phyloP scores from a whole-genome alignment of 92 coral and sea anemone genomes.

The Phenganax stokvisi region DNA sequence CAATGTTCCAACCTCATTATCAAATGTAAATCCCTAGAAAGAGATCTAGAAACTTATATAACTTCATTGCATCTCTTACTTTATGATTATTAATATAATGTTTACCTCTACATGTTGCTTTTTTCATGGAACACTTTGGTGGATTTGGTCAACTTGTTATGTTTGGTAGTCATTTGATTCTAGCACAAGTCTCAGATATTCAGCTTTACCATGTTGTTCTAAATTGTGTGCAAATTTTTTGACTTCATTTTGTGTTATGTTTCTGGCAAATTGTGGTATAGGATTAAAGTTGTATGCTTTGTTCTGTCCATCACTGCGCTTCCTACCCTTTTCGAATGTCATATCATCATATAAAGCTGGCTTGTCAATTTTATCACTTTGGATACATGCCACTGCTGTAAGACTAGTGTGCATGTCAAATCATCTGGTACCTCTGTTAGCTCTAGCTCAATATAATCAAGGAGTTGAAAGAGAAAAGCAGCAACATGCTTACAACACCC shows the following conservation, averaged over 20 bases:
- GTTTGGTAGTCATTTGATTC: slow-evolving; percentile 32
- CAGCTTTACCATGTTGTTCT: slow-evolving; percentile 10
- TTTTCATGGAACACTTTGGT: slow-evolving; percentile 16
- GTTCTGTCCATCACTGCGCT: slow-evolving; percentile 2
- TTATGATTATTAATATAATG: background rate
- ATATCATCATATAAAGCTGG: slow-evolving; percentile 35
- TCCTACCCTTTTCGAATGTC: slow-evolving; percentile 39
- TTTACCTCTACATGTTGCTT: background rate
- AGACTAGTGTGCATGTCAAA: slow-evolving; percentile 18
- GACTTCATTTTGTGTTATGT: background rate
- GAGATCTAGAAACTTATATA: background rate
- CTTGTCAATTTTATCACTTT: slow-evolving; percentile 8
- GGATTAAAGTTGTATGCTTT: no score
- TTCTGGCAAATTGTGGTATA: background rate
- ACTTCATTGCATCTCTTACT: background rate
- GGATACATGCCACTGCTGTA: slow-evolving; percentile 35
- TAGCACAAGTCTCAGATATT: slow-evolving; percentile 18
- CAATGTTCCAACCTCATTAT: slow-evolving; percentile 21
- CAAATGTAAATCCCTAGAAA: background rate
- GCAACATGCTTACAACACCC: slow-evolving; percentile 12
- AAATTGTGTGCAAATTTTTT: slow-evolving; percentile 18
- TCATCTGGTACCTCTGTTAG: slow-evolving; percentile 29
- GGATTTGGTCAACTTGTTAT: slow-evolving; percentile 2
- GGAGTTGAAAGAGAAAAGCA: slow-evolving; percentile 24
- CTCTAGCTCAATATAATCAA: background rate